Conservation (phyloP, 2,888 invertebrate genomes). For the Aelia acuminata region DNA sequence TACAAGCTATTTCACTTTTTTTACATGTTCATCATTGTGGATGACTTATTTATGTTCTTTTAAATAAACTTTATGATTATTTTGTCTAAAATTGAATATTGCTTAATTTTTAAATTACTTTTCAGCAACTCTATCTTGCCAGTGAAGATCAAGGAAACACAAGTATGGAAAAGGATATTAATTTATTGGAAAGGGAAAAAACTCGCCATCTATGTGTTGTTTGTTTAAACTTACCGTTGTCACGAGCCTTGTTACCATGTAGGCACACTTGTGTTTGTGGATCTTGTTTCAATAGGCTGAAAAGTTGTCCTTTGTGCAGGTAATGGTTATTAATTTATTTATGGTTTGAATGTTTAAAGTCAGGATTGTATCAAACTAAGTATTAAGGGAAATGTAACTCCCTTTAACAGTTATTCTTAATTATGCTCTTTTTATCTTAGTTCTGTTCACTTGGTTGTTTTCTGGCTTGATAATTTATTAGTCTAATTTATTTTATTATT, state of each 20-base stretch:
- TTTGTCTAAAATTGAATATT: not conserved
- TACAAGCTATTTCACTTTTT: too few species aligned
- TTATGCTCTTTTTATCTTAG: too few species aligned
- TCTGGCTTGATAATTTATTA: not conserved
- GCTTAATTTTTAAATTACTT: constrained; percentile 59
- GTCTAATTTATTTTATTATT: not conserved
- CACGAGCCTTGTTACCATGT: constrained; percentile 86
- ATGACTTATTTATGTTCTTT: not conserved
- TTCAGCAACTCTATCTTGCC: constrained; percentile 84
- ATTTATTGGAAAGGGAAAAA: constrained; percentile 71
- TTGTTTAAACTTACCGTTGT: constrained; percentile 84
- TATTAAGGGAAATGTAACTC: not conserved
- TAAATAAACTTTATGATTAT: not conserved
- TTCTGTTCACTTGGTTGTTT: too few species aligned
- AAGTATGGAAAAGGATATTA: constrained; percentile 69
- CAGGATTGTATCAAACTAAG: not conserved
- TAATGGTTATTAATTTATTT: constrained; percentile 33
- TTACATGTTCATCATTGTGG: too few species aligned
- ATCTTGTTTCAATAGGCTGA: constrained; percentile 83
- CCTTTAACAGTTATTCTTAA: not conserved
- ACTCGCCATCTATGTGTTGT: constrained; percentile 80
- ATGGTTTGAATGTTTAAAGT: not conserved
- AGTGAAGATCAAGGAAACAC: constrained; percentile 77
- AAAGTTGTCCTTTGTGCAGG: constrained; percentile 88
- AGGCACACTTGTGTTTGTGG: constrained; percentile 89